A percentile compares a stretch with the other conserved stretches of the same genome.
phyloP scores from a whole-genome alignment of 1,140 invertebrate species.

The Drosophila albomicans region DNA sequence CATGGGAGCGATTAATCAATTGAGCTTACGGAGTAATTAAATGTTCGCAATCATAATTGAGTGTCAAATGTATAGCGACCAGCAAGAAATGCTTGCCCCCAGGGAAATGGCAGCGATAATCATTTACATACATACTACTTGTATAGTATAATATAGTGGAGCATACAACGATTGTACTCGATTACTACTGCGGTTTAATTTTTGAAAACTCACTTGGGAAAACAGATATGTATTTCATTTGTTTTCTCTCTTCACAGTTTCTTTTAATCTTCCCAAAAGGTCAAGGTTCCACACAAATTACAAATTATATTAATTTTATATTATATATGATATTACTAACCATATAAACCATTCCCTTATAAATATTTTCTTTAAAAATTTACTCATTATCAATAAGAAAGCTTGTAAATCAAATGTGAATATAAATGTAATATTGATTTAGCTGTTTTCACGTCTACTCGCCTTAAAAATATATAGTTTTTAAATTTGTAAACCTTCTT shows the following conservation, averaged over 20 bases:
- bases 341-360: too few relatives aligned
- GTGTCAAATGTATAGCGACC: slow-evolving; percentile 23
- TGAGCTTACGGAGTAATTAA: slow-evolving; percentile 7
- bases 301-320: too few relatives aligned
- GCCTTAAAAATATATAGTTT: too few relatives aligned
- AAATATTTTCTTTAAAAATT: too few relatives aligned
- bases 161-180: background rate
- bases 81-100: background rate
- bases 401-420: too few relatives aligned
- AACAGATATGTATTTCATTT: slow-evolving; percentile 1
- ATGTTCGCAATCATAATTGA: slow-evolving; percentile 35
- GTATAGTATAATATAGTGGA: background rate
- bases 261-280: too few relatives aligned
- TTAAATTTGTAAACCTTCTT: too few relatives aligned
- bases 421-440: too few relatives aligned
- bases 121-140: background rate
- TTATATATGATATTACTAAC: too few relatives aligned
- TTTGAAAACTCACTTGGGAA: background rate
- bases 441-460: too few relatives aligned
- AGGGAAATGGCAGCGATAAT: background rate
- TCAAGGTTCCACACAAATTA: too few relatives aligned
- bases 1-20: slow-evolving; percentile 48
- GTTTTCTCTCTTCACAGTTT: background rate
- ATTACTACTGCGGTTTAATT: background rate
- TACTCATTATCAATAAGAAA: too few relatives aligned